Evolutionary conservation across 2,888 invertebrate species (phyloP), one percentile per base, ranked within the genome.

Genomic region (Rhimphoctona megacephalus): DNA sequence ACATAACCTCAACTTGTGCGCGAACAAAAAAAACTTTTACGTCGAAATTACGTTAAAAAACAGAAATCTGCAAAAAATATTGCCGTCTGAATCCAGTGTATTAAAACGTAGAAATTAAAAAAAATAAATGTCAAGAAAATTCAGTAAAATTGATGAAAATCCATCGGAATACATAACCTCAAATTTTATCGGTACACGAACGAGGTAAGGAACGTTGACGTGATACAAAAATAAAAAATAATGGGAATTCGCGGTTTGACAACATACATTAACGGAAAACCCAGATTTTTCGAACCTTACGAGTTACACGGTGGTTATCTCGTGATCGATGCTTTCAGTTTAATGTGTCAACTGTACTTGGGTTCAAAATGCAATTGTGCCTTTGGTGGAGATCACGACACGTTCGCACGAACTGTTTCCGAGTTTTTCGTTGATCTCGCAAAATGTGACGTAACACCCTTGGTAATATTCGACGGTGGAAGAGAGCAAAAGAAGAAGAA

Each of bases 201-300:
- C 46, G 17, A 17, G 46, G 14, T 17, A 17, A 17, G 17, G 46
- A 3, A 5, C 17, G 17, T 49, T 19, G 19, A 49, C 19, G 19
- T 49, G 19, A n/a, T n/a, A n/a, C n/a, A 49, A 6, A 49, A 49
- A n/a, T n/a, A 49, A 7, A 17, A 14, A 85, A 30, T 25, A 77
- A 94, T 98, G 98, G 98, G 99, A 14, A 97, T 99, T 8, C 95
- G 96, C 80, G 98, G 98, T 57, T 95, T 99, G 84, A 98, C 98
- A 19, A 97, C 97, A 0, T 98, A 96, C 90, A 96, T 98, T 49
- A 95, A 95, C 87, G 95, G 96, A 90, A 96, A 96, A 43, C 95
- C 96, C 87, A 94, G 95, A 57, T 97, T 96, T 91, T 95, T 98
- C 69, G 95, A 96, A 91, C 93, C 95, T 11, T 95, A 95, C 90